These are phyloP conservation scores for Prionace glauca DNA, from an alignment of 2,797 vertebrate species.

Conservation along the genomic window DNA sequence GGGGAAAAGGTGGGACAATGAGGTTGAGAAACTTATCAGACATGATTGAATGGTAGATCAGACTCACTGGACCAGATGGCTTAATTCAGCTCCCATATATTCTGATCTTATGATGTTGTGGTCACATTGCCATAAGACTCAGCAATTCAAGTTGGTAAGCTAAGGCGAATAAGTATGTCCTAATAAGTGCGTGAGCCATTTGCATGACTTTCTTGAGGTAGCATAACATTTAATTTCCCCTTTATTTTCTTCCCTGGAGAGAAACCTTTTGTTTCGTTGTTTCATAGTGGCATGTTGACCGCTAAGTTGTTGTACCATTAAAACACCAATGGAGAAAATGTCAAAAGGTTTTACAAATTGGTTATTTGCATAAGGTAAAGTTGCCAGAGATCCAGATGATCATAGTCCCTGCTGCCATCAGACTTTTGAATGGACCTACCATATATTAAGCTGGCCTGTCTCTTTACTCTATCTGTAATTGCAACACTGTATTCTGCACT, in stretches of 20 bases:
- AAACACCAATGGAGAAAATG: not conserved
- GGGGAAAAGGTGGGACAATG: too few species aligned
- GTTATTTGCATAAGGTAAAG: not conserved
- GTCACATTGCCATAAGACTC: not conserved
- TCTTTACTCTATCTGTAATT: too few species aligned
- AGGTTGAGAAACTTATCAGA: too few species aligned
- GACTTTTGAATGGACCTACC: too few species aligned
- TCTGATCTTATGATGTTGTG: too few species aligned
- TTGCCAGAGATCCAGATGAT: too few species aligned
- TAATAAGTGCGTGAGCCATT: not conserved
- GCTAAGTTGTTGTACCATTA: not conserved
- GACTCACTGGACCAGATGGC: too few species aligned
- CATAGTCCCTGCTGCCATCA: too few species aligned
- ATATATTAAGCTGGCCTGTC: too few species aligned
- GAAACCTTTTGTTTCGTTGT: not conserved
- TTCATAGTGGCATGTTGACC: not conserved
- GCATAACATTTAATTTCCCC: not conserved
- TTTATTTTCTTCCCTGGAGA: not conserved
- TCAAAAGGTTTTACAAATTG: not conserved
- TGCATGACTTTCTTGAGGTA: not conserved
- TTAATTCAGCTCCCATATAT: too few species aligned
- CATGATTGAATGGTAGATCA: too few species aligned
- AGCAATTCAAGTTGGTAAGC: not conserved
- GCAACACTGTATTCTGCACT: too few species aligned
- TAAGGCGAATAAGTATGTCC: not conserved